Percentiles rank a stretch among this genome's conserved stretches.
Evolutionary conservation across 2,113 vertebrate species (phyloP).

Genomic region (Myiozetetes cayanensis): DNA sequence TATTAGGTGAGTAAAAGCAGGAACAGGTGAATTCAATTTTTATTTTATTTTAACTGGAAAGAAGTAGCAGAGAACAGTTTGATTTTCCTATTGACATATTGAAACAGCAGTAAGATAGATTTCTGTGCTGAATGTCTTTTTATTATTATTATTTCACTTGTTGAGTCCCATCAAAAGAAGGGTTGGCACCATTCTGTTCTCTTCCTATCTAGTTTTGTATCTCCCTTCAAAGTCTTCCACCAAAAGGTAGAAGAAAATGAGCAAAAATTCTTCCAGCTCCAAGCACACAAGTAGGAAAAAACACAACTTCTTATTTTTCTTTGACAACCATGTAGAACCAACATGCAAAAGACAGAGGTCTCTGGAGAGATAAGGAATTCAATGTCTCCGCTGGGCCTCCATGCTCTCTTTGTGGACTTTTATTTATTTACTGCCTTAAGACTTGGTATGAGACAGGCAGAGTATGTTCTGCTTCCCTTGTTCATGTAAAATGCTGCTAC

Average conservation of each 20-base stretch:
- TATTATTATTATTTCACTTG: fast-evolving
- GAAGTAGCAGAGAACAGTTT: neutral
- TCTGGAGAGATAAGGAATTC: neutral
- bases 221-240: neutral
- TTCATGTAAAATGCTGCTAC: neutral
- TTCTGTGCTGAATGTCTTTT: neutral
- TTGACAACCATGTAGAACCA: fast-evolving
- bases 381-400: neutral
- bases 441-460: neutral
- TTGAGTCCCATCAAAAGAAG: neutral
- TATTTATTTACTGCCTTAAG: neutral
- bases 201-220: neutral
- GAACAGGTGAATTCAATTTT: neutral
- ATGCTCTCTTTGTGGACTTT: neutral
- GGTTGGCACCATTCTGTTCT: neutral
- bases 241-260: neutral
- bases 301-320: neutral
- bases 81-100: neutral
- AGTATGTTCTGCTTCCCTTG: neutral
- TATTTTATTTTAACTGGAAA: neutral
- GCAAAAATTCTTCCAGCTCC: neutral
- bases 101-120: neutral
- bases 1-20: neutral
- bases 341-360: neutral
- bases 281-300: neutral